Conservation (phyloP, 2,797 vertebrate species). For the Loriculus beryllinus region DNA sequence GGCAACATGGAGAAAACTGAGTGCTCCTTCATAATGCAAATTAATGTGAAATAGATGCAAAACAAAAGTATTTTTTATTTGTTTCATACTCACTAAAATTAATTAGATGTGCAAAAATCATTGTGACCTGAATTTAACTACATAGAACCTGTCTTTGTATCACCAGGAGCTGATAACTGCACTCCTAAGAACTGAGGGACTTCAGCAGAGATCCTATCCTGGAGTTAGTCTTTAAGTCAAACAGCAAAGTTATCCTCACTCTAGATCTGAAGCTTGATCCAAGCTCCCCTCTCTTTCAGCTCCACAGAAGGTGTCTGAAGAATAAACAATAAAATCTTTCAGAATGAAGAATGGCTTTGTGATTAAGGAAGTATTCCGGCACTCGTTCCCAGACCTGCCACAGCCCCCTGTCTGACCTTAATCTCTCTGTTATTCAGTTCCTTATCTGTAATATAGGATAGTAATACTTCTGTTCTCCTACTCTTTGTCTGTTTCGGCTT, state of each 20-base stretch:
- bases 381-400: not conserved
- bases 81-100: not conserved
- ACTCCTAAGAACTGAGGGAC: not conserved
- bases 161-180: not conserved
- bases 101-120: not conserved
- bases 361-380: not conserved
- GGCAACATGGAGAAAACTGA: not conserved
- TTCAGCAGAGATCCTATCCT: not conserved
- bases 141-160: not conserved
- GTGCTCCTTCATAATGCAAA: not conserved
- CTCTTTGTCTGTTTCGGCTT: not conserved
- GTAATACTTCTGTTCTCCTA: not conserved
- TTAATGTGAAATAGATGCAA: not conserved
- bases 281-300: not conserved
- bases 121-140: not conserved
- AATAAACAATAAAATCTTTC: slow-evolving; percentile 25
- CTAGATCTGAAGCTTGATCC: not conserved
- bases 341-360: not conserved
- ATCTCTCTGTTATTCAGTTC: not conserved
- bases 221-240: not conserved
- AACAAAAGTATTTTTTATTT: not conserved
- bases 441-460: slow-evolving; percentile 4
- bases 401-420: not conserved
- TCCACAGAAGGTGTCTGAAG: not conserved
- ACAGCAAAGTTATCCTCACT: not conserved